phyloP scores from a whole-genome alignment of 2,797 vertebrate genomes.

The Sciurus vulgaris region DNA sequence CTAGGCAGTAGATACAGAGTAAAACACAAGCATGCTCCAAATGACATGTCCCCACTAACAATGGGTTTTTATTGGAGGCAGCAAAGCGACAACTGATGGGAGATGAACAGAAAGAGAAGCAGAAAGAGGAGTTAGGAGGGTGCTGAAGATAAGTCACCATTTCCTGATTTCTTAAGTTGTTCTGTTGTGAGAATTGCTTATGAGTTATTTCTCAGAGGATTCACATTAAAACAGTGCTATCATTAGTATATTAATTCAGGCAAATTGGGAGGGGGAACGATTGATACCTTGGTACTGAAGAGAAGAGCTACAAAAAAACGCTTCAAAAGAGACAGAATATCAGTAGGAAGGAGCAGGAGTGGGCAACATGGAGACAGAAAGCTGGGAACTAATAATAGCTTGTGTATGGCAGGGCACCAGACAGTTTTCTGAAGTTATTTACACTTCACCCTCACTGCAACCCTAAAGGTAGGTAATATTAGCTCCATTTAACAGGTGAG shows the following conservation, averaged over 20 bases:
- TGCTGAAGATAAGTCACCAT: not conserved
- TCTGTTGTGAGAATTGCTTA: constrained; percentile 9
- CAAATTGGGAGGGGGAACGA: not conserved
- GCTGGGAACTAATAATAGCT: not conserved
- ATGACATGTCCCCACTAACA: not conserved
- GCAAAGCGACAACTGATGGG: not conserved
- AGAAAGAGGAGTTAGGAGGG: not conserved
- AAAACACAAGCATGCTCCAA: not conserved
- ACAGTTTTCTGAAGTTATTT: not conserved
- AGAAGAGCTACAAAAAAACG: constrained; percentile 31
- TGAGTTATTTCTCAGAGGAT: not conserved
- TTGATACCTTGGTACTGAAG: not conserved
- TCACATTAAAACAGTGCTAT: not conserved
- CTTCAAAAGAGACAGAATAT: not conserved
- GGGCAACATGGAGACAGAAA: not conserved
- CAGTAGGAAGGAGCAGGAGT: not conserved
- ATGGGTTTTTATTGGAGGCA: not conserved
- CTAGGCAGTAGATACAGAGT: constrained; percentile 18
- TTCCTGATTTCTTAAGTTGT: constrained; percentile 32
- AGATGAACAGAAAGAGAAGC: constrained; percentile 10
- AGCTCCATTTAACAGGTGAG: constrained; percentile 24
- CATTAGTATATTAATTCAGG: constrained; percentile 10
- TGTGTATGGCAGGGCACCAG: not conserved
- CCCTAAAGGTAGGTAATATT: not conserved
- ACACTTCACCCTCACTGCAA: not conserved